Base-by-base conservation (phyloP, 1,140 invertebrate genomes). In the Phenacoccus solenopsis region DNA sequence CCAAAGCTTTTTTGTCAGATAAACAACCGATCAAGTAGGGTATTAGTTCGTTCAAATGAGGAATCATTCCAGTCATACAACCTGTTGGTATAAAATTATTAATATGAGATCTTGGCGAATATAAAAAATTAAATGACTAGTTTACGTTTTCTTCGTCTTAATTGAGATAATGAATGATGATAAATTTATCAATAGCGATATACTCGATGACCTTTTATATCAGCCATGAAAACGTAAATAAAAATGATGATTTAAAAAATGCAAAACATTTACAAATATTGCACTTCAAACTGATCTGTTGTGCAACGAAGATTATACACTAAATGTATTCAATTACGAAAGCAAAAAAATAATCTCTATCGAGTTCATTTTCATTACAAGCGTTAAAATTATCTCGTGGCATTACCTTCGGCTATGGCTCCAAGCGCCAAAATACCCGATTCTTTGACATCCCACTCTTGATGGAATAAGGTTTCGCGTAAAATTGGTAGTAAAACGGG, bases 1-100 rank as follows among this genome's bases (percentile, higher is more conserved):
- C 96, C 22, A 99, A 81, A 0, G 96, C 94, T 81, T 98, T 98
- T 78, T 93, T 93, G 78, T 99, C 96, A 28, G 87, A 87, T 69
- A 99, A 80, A 79, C 93, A 95, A 72, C 85, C 87, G 68, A 99
- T 96, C 68, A 99, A 83, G 80, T 95, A 99, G 0, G 96, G 97
- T 75, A 98, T 94, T 5, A 99, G 82, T 80, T 98, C 95, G 1
- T 91, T 89, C 72, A 99, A 82, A 81, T 99, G 96, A 22, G 88
- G 92, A 59, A 95, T 88, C 93, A 99, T 98, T 72, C 97, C 97
- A 70, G 84, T 86, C 92, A 98, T 96, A 77, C 97, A 99, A 70
- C 96, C 84, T 85, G 72, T 21, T 75, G 76, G 70, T 72, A 70
- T 67, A 73, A 59, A 74, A 61, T 70, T 9, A 25, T 25, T 24